A percentile compares a stretch with the other conserved stretches of the same genome.
Evolutionary conservation across 2,113 vertebrate genomes (phyloP).

Genomic region (Mustela lutreola): DNA sequence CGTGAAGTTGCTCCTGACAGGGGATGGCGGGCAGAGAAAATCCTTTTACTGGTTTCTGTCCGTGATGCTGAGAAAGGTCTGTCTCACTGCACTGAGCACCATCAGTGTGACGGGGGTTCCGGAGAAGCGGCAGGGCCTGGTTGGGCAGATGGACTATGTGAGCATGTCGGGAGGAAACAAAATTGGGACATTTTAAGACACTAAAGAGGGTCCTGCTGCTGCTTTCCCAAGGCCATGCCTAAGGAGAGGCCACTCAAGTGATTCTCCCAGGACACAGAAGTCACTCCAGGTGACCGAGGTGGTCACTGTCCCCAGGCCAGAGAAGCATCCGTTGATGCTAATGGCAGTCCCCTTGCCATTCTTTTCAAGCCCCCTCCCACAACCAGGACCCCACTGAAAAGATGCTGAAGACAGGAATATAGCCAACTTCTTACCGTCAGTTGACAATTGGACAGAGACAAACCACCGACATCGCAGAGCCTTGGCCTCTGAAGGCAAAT

Average conservation of each 20-base stretch:
- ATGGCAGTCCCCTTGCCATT: background rate
- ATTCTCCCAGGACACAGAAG: background rate
- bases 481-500: background rate
- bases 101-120: background rate
- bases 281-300: background rate
- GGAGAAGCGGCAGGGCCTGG: background rate
- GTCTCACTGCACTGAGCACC: background rate
- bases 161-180: background rate
- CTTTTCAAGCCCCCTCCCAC: accelerated
- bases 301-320: background rate
- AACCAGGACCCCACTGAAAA: accelerated
- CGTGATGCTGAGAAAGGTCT: background rate
- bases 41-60: background rate
- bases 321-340: background rate
- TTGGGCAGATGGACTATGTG: accelerated
- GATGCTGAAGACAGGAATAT: accelerated
- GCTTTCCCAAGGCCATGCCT: background rate
- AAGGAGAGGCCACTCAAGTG: background rate
- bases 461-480: background rate
- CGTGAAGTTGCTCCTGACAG: accelerated
- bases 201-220: background rate
- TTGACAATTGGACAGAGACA: background rate
- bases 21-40: background rate
- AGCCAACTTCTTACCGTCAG: accelerated
- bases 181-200: background rate